A percentile compares a stretch with the other conserved stretches of the same genome.
Conservation (phyloP, 2,888 invertebrate genomes). For the Plebejus argus region DNA sequence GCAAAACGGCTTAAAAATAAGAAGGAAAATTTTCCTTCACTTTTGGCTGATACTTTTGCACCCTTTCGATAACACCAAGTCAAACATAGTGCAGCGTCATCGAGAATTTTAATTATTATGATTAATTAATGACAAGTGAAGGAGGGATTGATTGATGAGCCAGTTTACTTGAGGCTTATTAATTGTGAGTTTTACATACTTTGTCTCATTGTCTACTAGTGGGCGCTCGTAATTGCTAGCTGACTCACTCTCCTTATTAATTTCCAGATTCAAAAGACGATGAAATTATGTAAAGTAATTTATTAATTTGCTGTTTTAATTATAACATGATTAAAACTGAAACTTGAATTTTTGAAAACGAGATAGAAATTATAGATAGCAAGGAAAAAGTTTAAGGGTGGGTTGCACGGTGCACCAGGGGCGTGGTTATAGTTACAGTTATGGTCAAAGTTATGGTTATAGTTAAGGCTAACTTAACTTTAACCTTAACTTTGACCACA, state of each 20-base stretch:
- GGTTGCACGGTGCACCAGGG: too few species aligned
- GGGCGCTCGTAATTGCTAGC: constrained; percentile 65
- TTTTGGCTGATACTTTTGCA: not conserved
- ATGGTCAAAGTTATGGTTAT: too few species aligned
- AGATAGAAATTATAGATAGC: not conserved
- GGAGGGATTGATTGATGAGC: constrained; percentile 74
- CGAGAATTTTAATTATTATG: constrained; percentile 77
- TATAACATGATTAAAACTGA: not conserved
- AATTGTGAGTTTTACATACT: constrained; percentile 75
- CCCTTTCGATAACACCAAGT: constrained; percentile 20
- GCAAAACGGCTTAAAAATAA: not conserved
- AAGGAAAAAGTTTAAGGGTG: not conserved
- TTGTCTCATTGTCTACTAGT: constrained; percentile 70
- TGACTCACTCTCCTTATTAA: constrained; percentile 75
- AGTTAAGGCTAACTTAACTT: too few species aligned
- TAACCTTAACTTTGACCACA: too few species aligned
- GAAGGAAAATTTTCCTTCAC: not conserved
- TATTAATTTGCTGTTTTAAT: not conserved
- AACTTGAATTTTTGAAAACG: not conserved
- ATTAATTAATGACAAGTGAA: constrained; percentile 74
- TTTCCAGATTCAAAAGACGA: constrained; percentile 47
- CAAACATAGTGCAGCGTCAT: constrained; percentile 70
- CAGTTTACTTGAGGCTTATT: constrained; percentile 67
- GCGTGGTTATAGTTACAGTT: too few species aligned
- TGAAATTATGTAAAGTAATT: not conserved